Evolutionary conservation across 2,888 invertebrate species (phyloP), one percentile per base, ranked within the genome.

Genomic region (Brassicogethes aeneus): DNA sequence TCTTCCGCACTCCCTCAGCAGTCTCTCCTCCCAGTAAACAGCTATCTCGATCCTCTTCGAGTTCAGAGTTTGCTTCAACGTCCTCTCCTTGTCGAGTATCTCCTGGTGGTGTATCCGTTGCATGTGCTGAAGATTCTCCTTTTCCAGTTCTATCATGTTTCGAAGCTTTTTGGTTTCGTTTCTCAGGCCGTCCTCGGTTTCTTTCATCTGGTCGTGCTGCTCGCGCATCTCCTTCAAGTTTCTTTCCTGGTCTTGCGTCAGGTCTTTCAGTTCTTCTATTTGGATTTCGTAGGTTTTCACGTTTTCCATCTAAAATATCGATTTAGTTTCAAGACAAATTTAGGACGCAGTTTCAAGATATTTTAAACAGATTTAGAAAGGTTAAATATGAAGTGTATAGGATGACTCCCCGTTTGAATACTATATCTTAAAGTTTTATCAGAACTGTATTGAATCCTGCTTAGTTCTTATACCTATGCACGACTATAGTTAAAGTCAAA

Each of bases 21-120:
- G 61, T 64, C 74, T 72, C 49, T 76, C 74, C 60, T 80, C 80
- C 80, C 80, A 80, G 69, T 78, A 71, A 51, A 71, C 68, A 44
- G 74, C 75, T 48, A 74, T 73, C 60, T 74, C 73, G 45, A 70
- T 69, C 47, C 73, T 68, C 57, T 73, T 73, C 52, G 73, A 71
- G 51, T 72, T 70, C 48, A 75, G 64, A 48, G 59, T 63, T 42
- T 63, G 61, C 36, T 61, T 57, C 16, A 68, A 43, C 39, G 56
- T 54, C 43, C 70, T 54, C 42, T 73, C 72, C 52, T 69, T 69
- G 45, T 72, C 72, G 10, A 62, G 47, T 16, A 72, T 57, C 49
- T 71, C 69, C 50, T 65, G 63, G 31, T 62, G 59, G 49, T 71
- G 69, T 17, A 63, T 42, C 17, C 62, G 46, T 43, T 67, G 65